Evolutionary conservation across 2,797 vertebrate species (phyloP).

Genomic region (Brachyalestes nurse): DNA sequence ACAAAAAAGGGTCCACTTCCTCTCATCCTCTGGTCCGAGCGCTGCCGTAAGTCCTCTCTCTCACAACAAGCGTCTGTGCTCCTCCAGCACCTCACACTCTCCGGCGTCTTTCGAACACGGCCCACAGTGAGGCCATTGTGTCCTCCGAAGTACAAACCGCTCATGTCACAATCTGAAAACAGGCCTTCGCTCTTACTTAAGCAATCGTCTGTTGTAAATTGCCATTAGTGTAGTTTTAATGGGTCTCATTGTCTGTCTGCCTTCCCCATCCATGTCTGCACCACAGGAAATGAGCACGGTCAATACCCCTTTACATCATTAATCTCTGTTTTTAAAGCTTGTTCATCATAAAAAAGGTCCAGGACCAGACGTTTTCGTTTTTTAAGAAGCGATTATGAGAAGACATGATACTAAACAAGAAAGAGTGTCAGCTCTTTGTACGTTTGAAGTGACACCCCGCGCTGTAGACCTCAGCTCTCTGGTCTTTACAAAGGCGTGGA

Average conservation of each 20-base stretch:
- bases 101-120: not conserved
- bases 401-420: slow-evolving; percentile 57
- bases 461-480: not conserved
- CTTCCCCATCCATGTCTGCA: slow-evolving; percentile 79
- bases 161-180: slow-evolving; percentile 72
- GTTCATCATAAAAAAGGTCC: slow-evolving; percentile 61
- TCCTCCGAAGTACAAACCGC: slow-evolving; percentile 36
- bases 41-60: not conserved
- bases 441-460: not conserved
- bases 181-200: slow-evolving; percentile 78
- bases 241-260: slow-evolving; percentile 78
- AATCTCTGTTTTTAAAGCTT: slow-evolving; percentile 74
- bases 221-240: slow-evolving; percentile 81
- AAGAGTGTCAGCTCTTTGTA: slow-evolving; percentile 24
- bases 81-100: slow-evolving; percentile 17
- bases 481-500: not conserved
- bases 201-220: slow-evolving; percentile 81
- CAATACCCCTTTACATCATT: slow-evolving; percentile 76
- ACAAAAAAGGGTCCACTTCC: slow-evolving; percentile 26
- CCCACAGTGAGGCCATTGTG: slow-evolving; percentile 40
- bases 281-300: slow-evolving; percentile 80
- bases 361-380: slow-evolving; percentile 65
- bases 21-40: not conserved
- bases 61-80: not conserved
- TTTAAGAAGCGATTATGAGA: slow-evolving; percentile 65